phyloP scores from a whole-genome alignment of 2,888 invertebrate genomes.

The Chloroclystis v-ata region DNA sequence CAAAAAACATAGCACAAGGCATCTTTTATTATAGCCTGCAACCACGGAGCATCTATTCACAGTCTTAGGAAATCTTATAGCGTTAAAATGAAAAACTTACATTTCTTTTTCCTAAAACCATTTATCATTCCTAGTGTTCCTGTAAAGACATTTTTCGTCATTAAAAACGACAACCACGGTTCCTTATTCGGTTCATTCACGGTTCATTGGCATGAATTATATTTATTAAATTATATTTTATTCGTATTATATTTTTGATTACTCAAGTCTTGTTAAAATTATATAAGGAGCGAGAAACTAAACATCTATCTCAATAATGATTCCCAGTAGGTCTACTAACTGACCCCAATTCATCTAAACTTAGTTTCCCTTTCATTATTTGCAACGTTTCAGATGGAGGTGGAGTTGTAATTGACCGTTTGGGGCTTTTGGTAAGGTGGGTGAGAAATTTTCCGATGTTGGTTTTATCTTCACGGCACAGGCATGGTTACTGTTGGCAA shows the following conservation, averaged over 20 bases:
- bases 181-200: background rate
- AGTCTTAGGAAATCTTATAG: constrained; percentile 24
- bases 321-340: constrained; percentile 17
- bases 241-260: too few relatives aligned
- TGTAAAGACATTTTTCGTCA: constrained; percentile 24
- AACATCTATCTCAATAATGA: constrained; percentile 21
- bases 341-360: constrained; percentile 31
- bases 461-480: constrained; percentile 51
- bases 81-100: constrained; percentile 31
- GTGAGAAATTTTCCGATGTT: constrained; percentile 19
- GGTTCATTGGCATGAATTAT: background rate
- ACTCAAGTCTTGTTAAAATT: background rate
- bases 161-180: constrained; percentile 20
- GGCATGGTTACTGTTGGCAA: constrained; percentile 31
- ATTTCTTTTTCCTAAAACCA: constrained; percentile 32
- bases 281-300: constrained; percentile 4
- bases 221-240: background rate
- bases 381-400: constrained; percentile 23
- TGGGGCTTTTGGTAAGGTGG: constrained; percentile 10
- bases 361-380: constrained; percentile 28
- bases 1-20: constrained; percentile 1
- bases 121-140: constrained; percentile 20
- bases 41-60: constrained; percentile 11
- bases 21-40: constrained; percentile 12
- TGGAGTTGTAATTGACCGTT: constrained; percentile 28